Evolutionary conservation across 2,888 invertebrate species (phyloP), one percentile per base, ranked within the genome.

Genomic region (Fragum sueziense): DNA sequence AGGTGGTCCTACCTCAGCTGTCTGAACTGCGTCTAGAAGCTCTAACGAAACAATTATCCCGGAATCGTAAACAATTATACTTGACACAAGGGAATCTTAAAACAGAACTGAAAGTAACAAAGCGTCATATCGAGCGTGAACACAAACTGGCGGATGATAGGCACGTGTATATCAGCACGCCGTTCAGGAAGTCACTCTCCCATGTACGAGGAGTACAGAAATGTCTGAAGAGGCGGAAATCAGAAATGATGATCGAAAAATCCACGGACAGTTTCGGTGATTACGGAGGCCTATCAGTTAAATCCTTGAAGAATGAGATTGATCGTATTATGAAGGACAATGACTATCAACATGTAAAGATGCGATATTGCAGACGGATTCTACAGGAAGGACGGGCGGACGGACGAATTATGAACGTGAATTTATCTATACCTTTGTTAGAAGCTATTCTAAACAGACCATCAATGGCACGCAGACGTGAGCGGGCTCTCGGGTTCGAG

Each of bases 201-300:
- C 82, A 87, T 59, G 85, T 84, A 2, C 73, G 74, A 17, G 86
- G 85, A 0, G 80, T 87, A 20, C 80, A 86, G 74, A 83, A 85
- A 52, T 87, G 87, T 59, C 74, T 87, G 22, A 67, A 74, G 57
- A 72, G 81, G 54, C 77, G 85, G 11, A 83, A 86, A 41, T 82
- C 85, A n/a, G 85, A 85, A 47, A 34, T 84, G 2, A 62, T 71
- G 3, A 72, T 86, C 27, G 82, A 84, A 11, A 61, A 74, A 7
- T 72, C 79, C 1, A 59, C 65, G 6, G 74, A 76, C 1, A 75
- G 75, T n/a, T 86, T 77, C 54, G 87, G 87, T 0, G 78, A 85
- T 52, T 87, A 87, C 57, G 85, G 85, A 9, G 87, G 87, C 14
- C 73, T 83, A 25, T 68, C 80, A 14, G 77, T 87, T 7, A 80